Evolutionary conservation across 2,797 vertebrate genomes (phyloP), one percentile per base, ranked within the genome.

Genomic region (Epinephelus coioides): DNA sequence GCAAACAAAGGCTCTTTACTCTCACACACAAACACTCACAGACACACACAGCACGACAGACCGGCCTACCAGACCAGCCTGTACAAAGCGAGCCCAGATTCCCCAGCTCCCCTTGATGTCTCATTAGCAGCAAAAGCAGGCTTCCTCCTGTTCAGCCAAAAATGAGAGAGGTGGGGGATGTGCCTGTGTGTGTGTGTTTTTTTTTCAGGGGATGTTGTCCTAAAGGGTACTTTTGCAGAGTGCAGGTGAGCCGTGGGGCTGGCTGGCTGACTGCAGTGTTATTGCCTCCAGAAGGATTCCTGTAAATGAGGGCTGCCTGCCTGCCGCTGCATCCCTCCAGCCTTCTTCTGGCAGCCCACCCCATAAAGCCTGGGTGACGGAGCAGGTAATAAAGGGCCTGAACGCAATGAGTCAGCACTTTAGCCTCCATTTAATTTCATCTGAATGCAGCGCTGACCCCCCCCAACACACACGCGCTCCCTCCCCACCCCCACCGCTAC

Each of bases 331-430:
- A 69, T 43, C 76, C 77, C 72, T 64, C 79, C 67, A 77, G 79
- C 73, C 60, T 84, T 80, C 86, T 78, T 63, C 85, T 84, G 78
- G 87, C 86, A 90, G 86, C 85, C 82, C 87, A 71, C 88, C 84
- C 88, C 84, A 91, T 90, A 93, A 94, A 93, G 79, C 86, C 81
- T 87, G 92, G 89, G 93, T 94, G 93, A 93, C 93, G 81, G 93
- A 89, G 91, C 92, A 91, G 88, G 92, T 94, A 94, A 95, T 94
- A 94, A 94, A 94, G 89, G 82, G 75, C 83, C 74, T 78, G 87
- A 92, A 92, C 73, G 86, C 88, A 90, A 90, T 95, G 95, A 96
- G 88, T 96, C 95, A 96, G 95, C 95, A 93, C 89, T 95, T 94
- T 93, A 92, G 90, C 86, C 86, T 94, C 89, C 90, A 93, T 95